Evolutionary conservation across 1,140 invertebrate genomes (phyloP).

Genomic region (Planococcus citri): DNA sequence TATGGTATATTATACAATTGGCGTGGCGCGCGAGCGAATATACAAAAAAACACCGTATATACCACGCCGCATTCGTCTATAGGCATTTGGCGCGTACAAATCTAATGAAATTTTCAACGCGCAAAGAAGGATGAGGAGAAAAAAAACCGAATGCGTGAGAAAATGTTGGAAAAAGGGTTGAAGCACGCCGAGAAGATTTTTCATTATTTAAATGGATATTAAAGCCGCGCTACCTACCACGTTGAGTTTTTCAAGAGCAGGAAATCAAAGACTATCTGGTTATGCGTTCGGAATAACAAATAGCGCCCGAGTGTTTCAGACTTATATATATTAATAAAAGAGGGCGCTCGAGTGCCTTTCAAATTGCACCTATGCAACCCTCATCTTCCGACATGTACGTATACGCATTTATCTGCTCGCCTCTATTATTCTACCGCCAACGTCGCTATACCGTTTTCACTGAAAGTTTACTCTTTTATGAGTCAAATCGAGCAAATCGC

Average conservation of each 20-base stretch:
- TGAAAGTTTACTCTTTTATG: no score
- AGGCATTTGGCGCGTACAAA: not conserved
- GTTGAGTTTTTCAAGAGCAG: not conserved
- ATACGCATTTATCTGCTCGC: no score
- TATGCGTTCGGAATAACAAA: not conserved
- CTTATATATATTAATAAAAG: not conserved
- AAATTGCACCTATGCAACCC: not conserved
- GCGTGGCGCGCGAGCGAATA: no score
- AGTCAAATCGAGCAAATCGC: no score
- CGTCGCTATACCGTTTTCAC: no score
- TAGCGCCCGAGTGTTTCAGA: not conserved
- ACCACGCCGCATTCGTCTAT: no score
- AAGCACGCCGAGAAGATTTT: not conserved
- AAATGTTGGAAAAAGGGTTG: not conserved
- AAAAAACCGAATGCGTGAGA: not conserved
- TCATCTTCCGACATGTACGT: not conserved
- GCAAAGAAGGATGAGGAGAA: not conserved
- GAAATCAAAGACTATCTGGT: constrained; percentile 6
- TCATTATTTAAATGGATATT: constrained; percentile 8
- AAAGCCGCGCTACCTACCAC: not conserved
- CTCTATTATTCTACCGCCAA: no score
- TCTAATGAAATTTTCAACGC: not conserved
- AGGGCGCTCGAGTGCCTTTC: not conserved
- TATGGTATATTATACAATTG: no score
- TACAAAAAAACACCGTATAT: no score